A percentile compares a stretch with the other conserved stretches of the same genome.
Evolutionary conservation across 2,797 vertebrate species (phyloP).

Genomic region (Threskiornis aethiopicus): DNA sequence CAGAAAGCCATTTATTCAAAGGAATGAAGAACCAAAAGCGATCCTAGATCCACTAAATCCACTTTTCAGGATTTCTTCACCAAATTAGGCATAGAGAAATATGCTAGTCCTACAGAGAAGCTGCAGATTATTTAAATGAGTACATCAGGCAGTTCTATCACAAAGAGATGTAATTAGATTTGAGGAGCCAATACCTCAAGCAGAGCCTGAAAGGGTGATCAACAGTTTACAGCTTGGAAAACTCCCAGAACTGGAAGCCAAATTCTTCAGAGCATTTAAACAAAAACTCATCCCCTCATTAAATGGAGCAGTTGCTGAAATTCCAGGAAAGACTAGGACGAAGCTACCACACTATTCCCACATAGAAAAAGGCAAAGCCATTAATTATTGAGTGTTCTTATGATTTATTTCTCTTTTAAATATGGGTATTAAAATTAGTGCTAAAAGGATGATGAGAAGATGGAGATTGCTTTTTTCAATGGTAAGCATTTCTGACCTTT

Average conservation of each 20-base stretch:
- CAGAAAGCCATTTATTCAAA: neutral
- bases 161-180: constrained; percentile 32
- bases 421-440: neutral
- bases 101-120: neutral
- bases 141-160: neutral
- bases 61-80: neutral
- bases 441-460: neutral
- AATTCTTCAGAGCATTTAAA: constrained; percentile 15
- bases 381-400: neutral
- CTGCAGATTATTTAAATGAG: neutral
- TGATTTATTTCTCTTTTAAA: constrained; percentile 4
- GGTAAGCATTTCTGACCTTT: neutral
- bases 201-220: constrained; percentile 25
- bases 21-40: neutral
- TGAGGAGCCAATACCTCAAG: constrained; percentile 46
- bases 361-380: neutral
- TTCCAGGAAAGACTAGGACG: neutral
- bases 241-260: constrained; percentile 26
- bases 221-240: constrained; percentile 51
- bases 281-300: constrained; percentile 1
- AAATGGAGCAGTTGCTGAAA: constrained; percentile 4
- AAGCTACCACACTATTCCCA: neutral
- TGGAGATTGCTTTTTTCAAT: neutral
- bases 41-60: neutral
- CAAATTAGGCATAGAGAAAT: neutral